These are phyloP conservation scores for Halictus quadricinctus DNA, from an alignment of 2,888 invertebrate genomes.

Conservation along the genomic window DNA sequence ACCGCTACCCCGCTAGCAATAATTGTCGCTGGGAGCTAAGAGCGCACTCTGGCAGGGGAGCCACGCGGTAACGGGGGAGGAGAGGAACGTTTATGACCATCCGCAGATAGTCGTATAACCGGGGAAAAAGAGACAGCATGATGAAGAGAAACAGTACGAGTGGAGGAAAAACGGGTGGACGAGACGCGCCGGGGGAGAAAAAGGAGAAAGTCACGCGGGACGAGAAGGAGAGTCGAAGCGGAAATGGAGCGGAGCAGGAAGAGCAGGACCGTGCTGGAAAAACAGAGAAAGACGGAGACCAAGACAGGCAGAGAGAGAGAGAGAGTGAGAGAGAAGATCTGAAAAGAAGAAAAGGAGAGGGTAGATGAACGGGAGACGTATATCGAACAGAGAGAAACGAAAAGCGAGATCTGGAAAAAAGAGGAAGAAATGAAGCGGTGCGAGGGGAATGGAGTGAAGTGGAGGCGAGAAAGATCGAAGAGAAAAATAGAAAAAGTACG, in stretches of 20 bases:
- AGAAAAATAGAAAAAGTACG: not conserved
- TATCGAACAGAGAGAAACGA: not conserved
- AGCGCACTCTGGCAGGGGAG: constrained; percentile 6
- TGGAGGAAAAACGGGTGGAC: not conserved
- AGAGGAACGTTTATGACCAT: constrained; percentile 54
- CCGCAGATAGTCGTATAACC: constrained; percentile 57
- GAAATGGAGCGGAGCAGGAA: not conserved
- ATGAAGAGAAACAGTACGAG: constrained; percentile 24
- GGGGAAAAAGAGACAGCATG: constrained; percentile 25
- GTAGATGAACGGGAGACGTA: not conserved
- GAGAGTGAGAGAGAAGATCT: not conserved
- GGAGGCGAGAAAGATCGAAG: not conserved
- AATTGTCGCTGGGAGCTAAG: constrained; percentile 63
- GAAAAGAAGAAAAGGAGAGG: not conserved
- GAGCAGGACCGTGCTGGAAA: not conserved
- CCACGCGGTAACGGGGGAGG: not conserved
- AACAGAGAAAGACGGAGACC: constrained; percentile 12
- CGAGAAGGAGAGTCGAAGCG: not conserved
- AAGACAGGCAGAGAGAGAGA: not conserved
- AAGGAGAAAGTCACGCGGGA: not conserved
- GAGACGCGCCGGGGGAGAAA: not conserved
- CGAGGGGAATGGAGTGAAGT: not conserved
- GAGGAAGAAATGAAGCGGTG: constrained; percentile 5
- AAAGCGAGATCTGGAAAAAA: not conserved
- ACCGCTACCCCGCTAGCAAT: constrained; percentile 52